Evolutionary conservation across 2,797 vertebrate species (phyloP).

Genomic region (Nannoperca obscura): DNA sequence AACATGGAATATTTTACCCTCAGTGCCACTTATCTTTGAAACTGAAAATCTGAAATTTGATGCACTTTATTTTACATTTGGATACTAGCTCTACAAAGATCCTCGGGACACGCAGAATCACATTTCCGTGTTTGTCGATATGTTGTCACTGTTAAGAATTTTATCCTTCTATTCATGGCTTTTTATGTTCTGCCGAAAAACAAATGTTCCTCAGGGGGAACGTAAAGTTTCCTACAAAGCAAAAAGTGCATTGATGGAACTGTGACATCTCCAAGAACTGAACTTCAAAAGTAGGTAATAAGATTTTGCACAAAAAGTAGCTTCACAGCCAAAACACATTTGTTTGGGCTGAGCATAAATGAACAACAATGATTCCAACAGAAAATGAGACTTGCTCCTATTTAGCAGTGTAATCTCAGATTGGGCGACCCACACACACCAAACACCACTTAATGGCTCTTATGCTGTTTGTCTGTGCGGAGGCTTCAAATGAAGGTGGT

Average conservation of each 20-base stretch:
- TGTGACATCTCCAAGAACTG: not conserved
- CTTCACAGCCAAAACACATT: not conserved
- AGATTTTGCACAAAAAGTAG: not conserved
- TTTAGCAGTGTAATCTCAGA: conserved; percentile 10
- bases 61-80: conserved; percentile 25
- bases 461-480: not conserved
- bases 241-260: not conserved
- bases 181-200: conserved; percentile 9
- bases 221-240: not conserved
- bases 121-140: not conserved
- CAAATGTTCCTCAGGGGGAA: conserved; percentile 2
- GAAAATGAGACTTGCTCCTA: not conserved
- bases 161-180: not conserved
- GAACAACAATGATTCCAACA: not conserved
- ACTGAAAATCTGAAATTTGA: conserved; percentile 11
- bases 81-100: not conserved
- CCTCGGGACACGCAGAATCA: not conserved
- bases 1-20: conserved; percentile 18
- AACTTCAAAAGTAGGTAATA: not conserved
- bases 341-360: conserved; percentile 1
- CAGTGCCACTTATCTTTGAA: conserved; percentile 14
- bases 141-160: not conserved
- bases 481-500: conserved; percentile 6
- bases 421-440: conserved; percentile 1
- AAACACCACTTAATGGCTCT: not conserved